Evolutionary conservation across 2,888 invertebrate genomes (phyloP).

Genomic region (Tipula lateralis): DNA sequence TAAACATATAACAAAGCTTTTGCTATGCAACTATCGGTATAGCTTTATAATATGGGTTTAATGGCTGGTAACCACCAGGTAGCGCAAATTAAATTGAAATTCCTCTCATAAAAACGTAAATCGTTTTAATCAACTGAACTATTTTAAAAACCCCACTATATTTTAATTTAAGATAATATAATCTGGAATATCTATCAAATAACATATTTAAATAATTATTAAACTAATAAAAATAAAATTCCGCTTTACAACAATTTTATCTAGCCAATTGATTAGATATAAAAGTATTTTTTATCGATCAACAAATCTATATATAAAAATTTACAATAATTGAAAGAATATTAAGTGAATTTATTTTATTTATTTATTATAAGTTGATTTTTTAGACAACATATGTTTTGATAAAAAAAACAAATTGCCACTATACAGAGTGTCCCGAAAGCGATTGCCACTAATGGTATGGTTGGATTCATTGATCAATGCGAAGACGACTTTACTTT

Average conservation of each 20-base stretch:
- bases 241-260: background rate
- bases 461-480: too few species aligned
- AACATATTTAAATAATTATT: background rate
- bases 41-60: too few species aligned
- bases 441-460: too few species aligned
- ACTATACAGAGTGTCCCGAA: too few species aligned
- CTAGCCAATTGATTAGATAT: background rate
- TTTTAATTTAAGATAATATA: background rate
- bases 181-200: too few species aligned
- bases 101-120: background rate
- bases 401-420: background rate
- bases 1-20: too few species aligned
- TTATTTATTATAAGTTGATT: constrained; percentile 7
- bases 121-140: background rate
- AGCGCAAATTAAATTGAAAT: background rate
- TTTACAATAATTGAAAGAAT: background rate
- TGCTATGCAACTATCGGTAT: too few species aligned
- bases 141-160: background rate
- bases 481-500: too few species aligned
- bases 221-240: background rate
- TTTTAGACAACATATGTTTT: background rate
- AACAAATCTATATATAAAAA: background rate
- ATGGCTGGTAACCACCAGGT: too few species aligned
- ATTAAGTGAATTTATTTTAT: background rate
- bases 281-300: background rate